Evolutionary conservation across 2,113 vertebrate species (phyloP), one percentile per base, ranked within the genome.

Genomic region (Anhinga rufa): DNA sequence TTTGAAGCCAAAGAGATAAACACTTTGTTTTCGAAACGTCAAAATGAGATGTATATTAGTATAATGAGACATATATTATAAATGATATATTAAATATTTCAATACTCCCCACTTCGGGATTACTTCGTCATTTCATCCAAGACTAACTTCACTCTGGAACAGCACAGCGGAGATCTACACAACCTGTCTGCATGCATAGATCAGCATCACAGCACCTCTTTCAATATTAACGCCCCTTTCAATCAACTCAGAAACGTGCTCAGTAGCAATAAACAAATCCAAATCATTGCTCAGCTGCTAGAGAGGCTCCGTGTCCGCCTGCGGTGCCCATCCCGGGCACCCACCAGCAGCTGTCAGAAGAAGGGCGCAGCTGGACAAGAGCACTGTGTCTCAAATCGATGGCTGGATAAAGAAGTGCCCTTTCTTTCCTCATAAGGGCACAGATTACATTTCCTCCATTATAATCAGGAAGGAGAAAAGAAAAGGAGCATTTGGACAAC

Each of bases 241-340:
- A 57, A 29, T 61, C 93, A 52, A 14, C 70, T 38, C 52, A 9
- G 13, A 60, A 58, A 17, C 0, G 4, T 6, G 9, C 70, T 91
- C 12, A 6, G 84, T 82, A 76, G 44, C 57, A 40, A n/a, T 65
- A 80, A 79, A 68, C 22, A 1, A 32, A 40, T 6, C 26, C 62
- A 52, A 82, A 28, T 10, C 13, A 6, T 28, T 0, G 1, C 36
- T 87, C 42, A 44, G 93, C 55, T 82, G 48, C 81, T 9, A 1
- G 4, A 2, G 14, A 12, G 68, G n/a, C 70, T 38, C n/a, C 6
- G 0, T 2, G 25, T 29, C 72, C 8, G 2, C 52, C 38, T 2
- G 14, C 25, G 11, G 36, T 12, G 34, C n/a, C 36, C 76, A 16
- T 12, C 61, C 80, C 7, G 2, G 36, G 80, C 34, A 62, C 19